Base-by-base conservation (phyloP, 2,888 invertebrate genomes). In the Dastarcus helophoroides region DNA sequence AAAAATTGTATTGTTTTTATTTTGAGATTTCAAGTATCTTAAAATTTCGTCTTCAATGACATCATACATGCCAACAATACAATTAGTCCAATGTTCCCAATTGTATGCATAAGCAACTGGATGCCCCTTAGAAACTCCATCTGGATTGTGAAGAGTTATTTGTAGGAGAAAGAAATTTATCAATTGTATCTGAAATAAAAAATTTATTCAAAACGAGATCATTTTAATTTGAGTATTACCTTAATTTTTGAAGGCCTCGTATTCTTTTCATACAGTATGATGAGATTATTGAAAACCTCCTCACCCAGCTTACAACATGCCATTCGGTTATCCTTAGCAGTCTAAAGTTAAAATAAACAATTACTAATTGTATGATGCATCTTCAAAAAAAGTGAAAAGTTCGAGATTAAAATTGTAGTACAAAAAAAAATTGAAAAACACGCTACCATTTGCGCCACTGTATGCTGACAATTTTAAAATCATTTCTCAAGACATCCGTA, bases 111-210 rank as follows among this genome's bases (percentile, higher is more conserved):
- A 60, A 1, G 61, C 58, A 9, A 51, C 48, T n/a, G 53, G 42
- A 10, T 57, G 33, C 4, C 42, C 46, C 29, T 54, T 47, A n/a
- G 33, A 37, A 2, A 47, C 56, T 11, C 69, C 68, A 32, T 57
- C 51, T 1, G 70, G 69, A 50, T 67, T 63, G 48, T 72, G 71
- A 17, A 68, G 48, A 38, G 59, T 51, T 5, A 70, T 42, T 52
- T 69, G 65, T 9, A 70, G 47, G 2, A 64, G 42, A 13, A 68
- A 52, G 39, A 69, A 61, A 35, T 66, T 61, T 25, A 68, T n/a
- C n/a, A n/a, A n/a, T n/a, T n/a, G n/a, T n/a, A n/a, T n/a, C n/a
- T n/a, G n/a, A n/a, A n/a, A n/a, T n/a, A n/a, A n/a, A n/a, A n/a
- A n/a, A n/a, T n/a, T n/a, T n/a, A n/a, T n/a, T n/a, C n/a, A n/a